A percentile compares a stretch with the other conserved stretches of the same genome.
phyloP scores from a whole-genome alignment of 2,797 vertebrate genomes.

The Sandelia bainsii region DNA sequence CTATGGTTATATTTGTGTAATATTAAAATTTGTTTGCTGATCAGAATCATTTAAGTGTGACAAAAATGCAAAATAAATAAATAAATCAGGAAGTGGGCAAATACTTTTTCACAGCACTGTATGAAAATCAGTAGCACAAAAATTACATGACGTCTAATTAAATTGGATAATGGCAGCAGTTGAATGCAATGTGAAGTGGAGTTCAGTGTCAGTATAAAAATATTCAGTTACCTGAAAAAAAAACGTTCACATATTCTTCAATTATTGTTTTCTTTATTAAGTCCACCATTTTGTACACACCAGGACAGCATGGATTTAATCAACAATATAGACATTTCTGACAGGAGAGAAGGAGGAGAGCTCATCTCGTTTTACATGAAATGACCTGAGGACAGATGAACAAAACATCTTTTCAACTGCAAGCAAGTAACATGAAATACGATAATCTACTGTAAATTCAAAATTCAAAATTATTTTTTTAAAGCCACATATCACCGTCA shows the following conservation, averaged over 20 bases:
- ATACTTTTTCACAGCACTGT: too few relatives aligned
- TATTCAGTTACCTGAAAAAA: background rate
- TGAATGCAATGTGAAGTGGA: background rate
- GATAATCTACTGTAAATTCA: background rate
- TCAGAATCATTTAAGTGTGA: too few relatives aligned
- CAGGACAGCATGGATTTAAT: conserved; percentile 73
- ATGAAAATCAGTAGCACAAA: too few relatives aligned
- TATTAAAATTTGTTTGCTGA: too few relatives aligned
- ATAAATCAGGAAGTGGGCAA: background rate
- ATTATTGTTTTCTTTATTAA: conserved; percentile 81
- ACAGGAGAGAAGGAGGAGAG: conserved; percentile 67
- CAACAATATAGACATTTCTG: conserved; percentile 75
- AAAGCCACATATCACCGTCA: background rate
- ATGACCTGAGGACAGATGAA: conserved; percentile 61
- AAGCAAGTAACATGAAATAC: background rate
- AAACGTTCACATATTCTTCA: conserved; percentile 22
- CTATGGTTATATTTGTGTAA: too few relatives aligned
- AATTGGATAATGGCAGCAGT: background rate
- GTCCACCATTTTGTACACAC: conserved; percentile 80
- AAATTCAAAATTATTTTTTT: too few relatives aligned
- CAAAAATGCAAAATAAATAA: too few relatives aligned
- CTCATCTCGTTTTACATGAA: conserved; percentile 57
- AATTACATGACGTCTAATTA: background rate
- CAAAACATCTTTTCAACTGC: conserved; percentile 14
- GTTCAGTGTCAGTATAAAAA: background rate